Conservation (phyloP, 1,140 invertebrate species). For the Agraylea sexmaculata region DNA sequence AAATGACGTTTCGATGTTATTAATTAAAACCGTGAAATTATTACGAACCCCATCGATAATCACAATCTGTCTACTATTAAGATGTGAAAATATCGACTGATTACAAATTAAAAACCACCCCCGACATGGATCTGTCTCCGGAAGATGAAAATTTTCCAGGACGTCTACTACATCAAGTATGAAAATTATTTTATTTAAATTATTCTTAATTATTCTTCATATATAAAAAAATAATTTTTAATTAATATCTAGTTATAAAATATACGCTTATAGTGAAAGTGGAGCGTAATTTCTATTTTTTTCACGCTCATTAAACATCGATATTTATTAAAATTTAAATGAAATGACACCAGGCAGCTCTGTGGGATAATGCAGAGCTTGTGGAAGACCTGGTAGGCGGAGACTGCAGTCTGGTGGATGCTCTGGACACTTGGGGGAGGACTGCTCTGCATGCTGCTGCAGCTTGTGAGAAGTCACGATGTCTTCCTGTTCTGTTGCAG, state of each 20-base stretch:
- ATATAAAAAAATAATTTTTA: not conserved
- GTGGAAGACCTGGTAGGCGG: constrained; percentile 70
- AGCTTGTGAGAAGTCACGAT: constrained; percentile 73
- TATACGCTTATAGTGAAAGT: not conserved
- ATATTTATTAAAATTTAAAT: constrained; percentile 10
- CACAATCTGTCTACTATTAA: too few species aligned
- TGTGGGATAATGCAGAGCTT: constrained; percentile 85
- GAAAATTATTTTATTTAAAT: constrained; percentile 5
- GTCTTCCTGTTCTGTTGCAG: constrained; percentile 58
- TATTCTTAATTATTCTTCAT: constrained; percentile 2
- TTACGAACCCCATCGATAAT: too few species aligned
- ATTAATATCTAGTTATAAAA: not conserved
- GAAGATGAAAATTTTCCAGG: constrained; percentile 74
- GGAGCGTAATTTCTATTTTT: constrained; percentile 3
- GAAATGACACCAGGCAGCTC: constrained; percentile 52
- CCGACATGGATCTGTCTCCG: constrained; percentile 48
- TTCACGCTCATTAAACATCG: constrained; percentile 1
- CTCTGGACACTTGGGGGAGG: constrained; percentile 63
- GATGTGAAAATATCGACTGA: not conserved
- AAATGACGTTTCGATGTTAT: too few species aligned
- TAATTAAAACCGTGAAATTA: too few species aligned
- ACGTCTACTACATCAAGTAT: constrained; percentile 62
- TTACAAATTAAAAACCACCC: not conserved
- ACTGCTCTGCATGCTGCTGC: constrained; percentile 78
- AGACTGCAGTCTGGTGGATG: constrained; percentile 53